Base-by-base conservation (phyloP, 2,113 vertebrate genomes). In the Scomber japonicus region DNA sequence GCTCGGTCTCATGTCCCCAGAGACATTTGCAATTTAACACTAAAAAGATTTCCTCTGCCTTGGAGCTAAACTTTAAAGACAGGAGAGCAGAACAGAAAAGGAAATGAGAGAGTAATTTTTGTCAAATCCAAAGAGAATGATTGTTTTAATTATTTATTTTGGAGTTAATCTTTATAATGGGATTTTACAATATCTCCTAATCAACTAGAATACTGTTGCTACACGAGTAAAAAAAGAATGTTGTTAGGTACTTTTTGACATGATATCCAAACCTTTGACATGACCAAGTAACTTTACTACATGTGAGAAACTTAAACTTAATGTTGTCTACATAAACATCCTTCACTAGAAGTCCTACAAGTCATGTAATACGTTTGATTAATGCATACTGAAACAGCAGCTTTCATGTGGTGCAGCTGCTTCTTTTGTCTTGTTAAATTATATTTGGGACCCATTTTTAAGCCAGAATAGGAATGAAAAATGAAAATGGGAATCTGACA, bases 31-130 rank as follows among this genome's bases (percentile, higher is more conserved):
- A 83, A 66, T 74, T 81, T 50, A 71, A 78, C 46, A n/a, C 56
- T 19, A 45, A 78, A 64, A 73, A 49, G 17, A 75, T 75, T 71
- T 74, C 31, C 57, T 62, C 66, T 62, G 78, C 66, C 82, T 82
- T 46, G 3, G 71, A 71, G 70, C 60, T 19, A 40, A 67, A 74
- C 65, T 70, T 75, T 53, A 67, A 69, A 65, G 66, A 82, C 54
- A 65, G 50, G 8, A 6, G 30, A 71, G 57, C 30, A 17, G 54
- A 56, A 45, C 4, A 48, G 1, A 27, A n/a, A 21, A 17, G 11
- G 24, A 76, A 40, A 56, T 65, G 35, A 40, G 0, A 54, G 60
- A 30, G 24, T 21, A 31, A 74, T 54, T 80, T 50, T 67, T n/a
- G 19, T 81, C 60, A 56, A 65, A 74, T 63, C 35, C 71, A 72